Evolutionary conservation across 2,113 vertebrate species (phyloP), one percentile per base, ranked within the genome.

Genomic region (Rhinolophus sinicus): DNA sequence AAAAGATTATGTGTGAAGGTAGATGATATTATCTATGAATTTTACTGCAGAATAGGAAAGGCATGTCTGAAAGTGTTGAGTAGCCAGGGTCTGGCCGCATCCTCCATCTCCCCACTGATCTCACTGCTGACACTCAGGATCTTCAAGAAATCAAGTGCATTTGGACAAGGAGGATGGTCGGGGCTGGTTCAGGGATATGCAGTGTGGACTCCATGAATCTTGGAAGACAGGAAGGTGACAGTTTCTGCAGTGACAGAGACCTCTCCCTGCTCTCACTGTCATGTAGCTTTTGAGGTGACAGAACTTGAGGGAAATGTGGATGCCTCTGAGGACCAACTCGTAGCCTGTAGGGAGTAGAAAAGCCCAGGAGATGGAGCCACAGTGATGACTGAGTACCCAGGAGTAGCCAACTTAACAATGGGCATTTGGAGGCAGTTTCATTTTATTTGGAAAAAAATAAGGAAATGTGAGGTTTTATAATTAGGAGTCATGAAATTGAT

Each of bases 351-450:
- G 54, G 56, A 83, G 77, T 8, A 69, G n/a, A 40, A 24, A 72
- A 24, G 82, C 30, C 86, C 92, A 92, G 92, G 26, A 92, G 88
- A 15, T 47, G 78, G 92, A 65, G 80, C 80, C 73, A 72, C 26
- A 19, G 0, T 0, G 19, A 56, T 11, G 52, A 3, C 3, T 11
- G 64, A 21, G 15, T 6, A 9, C 19, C 0, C 21, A 6, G 0
- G 16, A 47, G 26, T 18, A 6, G 40, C 30, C 58, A 64, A 26
- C 6, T 8, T 62, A 56, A n/a, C 60, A 26, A n/a, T 14, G 76
- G 75, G 7, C 40, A 3, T 52, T 54, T 7, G 30, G 60, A 52
- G 6, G 50, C 40, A 47, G 69, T 87, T 91, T 62, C 15, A 82
- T 76, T 62, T 75, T 91, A 54, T 75, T 82, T 38, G 62, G 15